Base-by-base conservation (phyloP, 2,797 vertebrate species). In the Acrossocheilus wenchowensis region DNA sequence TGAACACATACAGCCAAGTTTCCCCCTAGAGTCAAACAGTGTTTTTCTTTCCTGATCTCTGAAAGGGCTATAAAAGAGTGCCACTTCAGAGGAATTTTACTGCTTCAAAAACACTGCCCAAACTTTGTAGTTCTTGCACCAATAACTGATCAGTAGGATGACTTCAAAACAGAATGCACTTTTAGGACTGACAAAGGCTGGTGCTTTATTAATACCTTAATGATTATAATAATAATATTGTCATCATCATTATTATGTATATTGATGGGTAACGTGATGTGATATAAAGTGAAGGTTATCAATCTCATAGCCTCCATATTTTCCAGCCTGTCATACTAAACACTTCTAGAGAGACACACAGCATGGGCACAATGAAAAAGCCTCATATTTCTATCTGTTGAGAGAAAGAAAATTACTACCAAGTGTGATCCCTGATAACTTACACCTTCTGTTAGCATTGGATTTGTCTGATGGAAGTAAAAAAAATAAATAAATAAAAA, bases 1-100 rank as follows among this genome's bases (percentile, higher is more conserved):
- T 95, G 95, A 96, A 96, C 95, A 94, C 92, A 95, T 95, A 95
- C 94, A 91, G 92, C 86, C 93, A 91, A 91, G 94, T 92, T 93
- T 94, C 95, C 64, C 54, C 30, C 64, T 66, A 34, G 64, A 66
- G 30, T 66, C 30, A 66, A 93, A 94, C 91, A 84, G 91, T 86
- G 87, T 91, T 74, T 14, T 72, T 50, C 81, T 73, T 78, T 57
- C 87, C 85, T 68, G 26, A 62, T 81, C 73, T 57, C 72, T 54
- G 50, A 62, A 71, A 72, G 54, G 39, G 15, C 74, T 64, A 62
- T 41, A 26, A 36, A 79, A 89, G 23, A 92, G 92, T 91, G 91
- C 91, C 92, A 91, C 92, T 92, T 89, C 79, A 85, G 93, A 91
- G 90, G 91, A 89, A 82, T 92, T 92, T 94, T 93, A 94, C 93